A percentile compares a stretch with the other conserved stretches of the same genome.
These are phyloP conservation scores for Thamnaconus septentrionalis DNA, from an alignment of 2,113 vertebrate genomes.

Conservation along the genomic window DNA sequence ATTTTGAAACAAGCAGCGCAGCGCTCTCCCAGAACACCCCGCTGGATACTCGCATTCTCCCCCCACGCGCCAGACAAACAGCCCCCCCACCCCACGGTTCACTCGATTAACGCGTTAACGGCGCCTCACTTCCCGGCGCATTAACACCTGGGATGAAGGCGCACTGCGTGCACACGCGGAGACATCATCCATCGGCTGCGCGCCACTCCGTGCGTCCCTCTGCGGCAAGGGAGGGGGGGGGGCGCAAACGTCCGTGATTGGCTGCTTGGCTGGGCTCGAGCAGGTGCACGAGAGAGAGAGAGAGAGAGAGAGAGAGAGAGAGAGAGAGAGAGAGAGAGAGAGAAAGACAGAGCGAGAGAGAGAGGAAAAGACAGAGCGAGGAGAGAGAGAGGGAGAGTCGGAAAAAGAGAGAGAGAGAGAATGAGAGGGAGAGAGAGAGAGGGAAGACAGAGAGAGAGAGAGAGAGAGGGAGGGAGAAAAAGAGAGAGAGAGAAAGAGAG, in stretches of 20 bases:
- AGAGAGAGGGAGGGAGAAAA: background rate
- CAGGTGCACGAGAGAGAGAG: conserved; percentile 45
- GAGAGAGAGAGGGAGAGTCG: background rate
- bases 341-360: background rate
- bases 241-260: conserved; percentile 21
- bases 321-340: background rate
- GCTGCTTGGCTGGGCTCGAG: conserved; percentile 12
- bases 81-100: no score
- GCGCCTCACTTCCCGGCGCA: no score
- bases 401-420: no score
- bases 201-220: conserved; percentile 28
- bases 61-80: no score
- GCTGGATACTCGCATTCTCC: no score
- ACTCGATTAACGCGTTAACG: no score
- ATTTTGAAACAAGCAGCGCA: no score
- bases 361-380: background rate
- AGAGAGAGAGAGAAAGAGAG: background rate
- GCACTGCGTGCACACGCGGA: no score
- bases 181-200: background rate
- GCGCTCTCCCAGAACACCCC: no score
- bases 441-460: background rate
- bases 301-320: background rate
- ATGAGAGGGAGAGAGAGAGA: background rate
- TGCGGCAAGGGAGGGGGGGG: conserved; percentile 25
- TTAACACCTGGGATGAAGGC: no score